phyloP scores from a whole-genome alignment of 2,888 invertebrate species.

The Mamestra brassicae region DNA sequence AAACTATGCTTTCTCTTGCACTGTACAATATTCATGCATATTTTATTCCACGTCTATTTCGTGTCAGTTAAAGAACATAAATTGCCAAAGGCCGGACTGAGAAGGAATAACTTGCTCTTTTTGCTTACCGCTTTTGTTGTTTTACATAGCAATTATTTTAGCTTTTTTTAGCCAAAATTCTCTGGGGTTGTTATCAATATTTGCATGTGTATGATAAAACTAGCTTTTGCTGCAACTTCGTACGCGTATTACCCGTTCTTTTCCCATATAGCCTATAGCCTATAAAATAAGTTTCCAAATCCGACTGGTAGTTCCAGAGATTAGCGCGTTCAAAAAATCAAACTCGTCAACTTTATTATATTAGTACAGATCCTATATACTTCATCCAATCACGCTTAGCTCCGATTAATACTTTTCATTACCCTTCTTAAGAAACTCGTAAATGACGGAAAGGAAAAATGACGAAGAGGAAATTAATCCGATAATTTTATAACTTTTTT shows the following conservation, averaged over 20 bases:
- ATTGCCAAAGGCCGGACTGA: slow-evolving; percentile 18
- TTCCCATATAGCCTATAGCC: no score
- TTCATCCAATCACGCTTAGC: neutral
- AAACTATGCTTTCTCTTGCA: slow-evolving; percentile 57
- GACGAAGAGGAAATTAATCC: no score
- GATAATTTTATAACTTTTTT: neutral
- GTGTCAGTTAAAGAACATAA: slow-evolving; percentile 31
- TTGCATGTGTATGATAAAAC: neutral
- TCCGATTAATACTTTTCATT: no score
- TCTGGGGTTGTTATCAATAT: neutral
- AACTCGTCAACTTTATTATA: no score
- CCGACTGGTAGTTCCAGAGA: no score
- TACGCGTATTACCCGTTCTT: no score
- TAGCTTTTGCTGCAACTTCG: no score
- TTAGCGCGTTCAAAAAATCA: no score
- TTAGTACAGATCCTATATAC: neutral
- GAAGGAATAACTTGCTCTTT: slow-evolving; percentile 2
- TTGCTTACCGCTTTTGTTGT: neutral
- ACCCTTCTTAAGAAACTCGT: neutral
- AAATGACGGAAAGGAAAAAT: neutral
- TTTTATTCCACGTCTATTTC: slow-evolving; percentile 33
- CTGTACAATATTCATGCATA: slow-evolving; percentile 52
- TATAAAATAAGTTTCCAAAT: no score
- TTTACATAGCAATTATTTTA: neutral
- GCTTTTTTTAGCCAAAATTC: neutral